Evolutionary conservation across 2,113 vertebrate species (phyloP).

Genomic region (Nanorana parkeri): DNA sequence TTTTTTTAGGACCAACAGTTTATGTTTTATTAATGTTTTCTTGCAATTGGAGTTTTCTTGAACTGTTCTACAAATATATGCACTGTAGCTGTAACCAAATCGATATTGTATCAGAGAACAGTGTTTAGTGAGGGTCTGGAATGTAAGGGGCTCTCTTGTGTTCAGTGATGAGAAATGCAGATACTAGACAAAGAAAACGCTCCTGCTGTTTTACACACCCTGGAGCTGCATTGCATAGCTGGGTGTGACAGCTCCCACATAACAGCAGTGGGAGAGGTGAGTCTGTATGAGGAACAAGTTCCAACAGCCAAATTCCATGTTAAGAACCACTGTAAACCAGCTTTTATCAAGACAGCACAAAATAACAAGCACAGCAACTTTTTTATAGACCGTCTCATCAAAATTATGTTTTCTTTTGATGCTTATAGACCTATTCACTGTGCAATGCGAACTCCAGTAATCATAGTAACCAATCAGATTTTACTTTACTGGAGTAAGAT

Average conservation of each 20-base stretch:
- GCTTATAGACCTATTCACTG: too few relatives aligned
- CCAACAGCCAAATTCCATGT: slow-evolving; percentile 24
- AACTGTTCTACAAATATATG: too few relatives aligned
- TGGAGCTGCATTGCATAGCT: slow-evolving; percentile 53
- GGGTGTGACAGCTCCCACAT: slow-evolving; percentile 38
- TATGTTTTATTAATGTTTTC: too few relatives aligned
- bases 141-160: neutral
- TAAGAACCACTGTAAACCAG: slow-evolving; percentile 9
- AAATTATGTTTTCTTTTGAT: neutral
- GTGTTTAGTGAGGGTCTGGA: neutral
- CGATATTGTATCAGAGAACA: too few relatives aligned
- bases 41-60: too few relatives aligned
- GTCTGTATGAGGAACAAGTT: slow-evolving; percentile 37
- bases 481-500: too few relatives aligned
- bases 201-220: slow-evolving; percentile 54
- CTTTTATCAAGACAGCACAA: slow-evolving; percentile 2
- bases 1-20: too few relatives aligned
- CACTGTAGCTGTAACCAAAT: too few relatives aligned
- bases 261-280: slow-evolving; percentile 36
- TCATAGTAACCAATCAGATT: too few relatives aligned
- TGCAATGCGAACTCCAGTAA: too few relatives aligned
- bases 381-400: too few relatives aligned
- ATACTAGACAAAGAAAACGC: slow-evolving; percentile 31
- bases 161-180: slow-evolving; percentile 21
- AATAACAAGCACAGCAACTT: neutral